Evolutionary conservation across 2,797 vertebrate genomes (phyloP).

Genomic region (Threskiornis aethiopicus): DNA sequence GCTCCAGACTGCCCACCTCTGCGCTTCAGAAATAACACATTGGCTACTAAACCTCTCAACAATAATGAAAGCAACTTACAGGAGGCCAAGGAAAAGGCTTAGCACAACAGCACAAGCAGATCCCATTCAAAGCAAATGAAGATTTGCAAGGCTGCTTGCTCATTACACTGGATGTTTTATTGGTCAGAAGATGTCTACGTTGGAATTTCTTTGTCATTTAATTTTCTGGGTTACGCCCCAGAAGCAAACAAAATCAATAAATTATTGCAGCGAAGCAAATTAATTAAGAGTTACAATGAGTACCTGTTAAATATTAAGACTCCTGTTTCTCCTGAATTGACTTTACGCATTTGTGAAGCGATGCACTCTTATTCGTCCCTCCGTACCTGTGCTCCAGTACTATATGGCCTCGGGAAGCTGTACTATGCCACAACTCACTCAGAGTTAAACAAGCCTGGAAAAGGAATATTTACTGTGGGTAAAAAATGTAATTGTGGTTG

Average conservation of each 20-base stretch:
- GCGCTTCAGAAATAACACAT: background rate
- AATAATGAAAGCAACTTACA: background rate
- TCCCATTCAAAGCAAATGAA: background rate
- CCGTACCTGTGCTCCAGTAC: too few relatives aligned
- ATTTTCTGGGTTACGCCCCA: background rate
- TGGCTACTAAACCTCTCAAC: background rate
- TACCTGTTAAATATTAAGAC: background rate
- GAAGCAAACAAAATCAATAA: background rate
- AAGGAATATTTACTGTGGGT: background rate
- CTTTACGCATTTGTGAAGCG: background rate
- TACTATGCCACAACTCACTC: background rate
- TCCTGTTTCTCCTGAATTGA: background rate
- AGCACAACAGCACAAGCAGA: background rate
- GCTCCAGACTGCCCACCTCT: background rate
- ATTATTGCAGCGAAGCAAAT: background rate
- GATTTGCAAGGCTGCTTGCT: background rate
- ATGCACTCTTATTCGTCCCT: background rate
- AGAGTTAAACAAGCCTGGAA: background rate
- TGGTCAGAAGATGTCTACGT: background rate
- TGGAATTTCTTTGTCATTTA: background rate
- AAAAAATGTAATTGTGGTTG: background rate
- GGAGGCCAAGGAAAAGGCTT: background rate
- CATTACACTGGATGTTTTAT: background rate
- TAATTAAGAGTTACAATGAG: background rate
- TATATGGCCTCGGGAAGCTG: rapidly evolving